Percentiles rank a stretch among this genome's conserved stretches.
Evolutionary conservation across 2,797 vertebrate species (phyloP).

Genomic region (Bucorvus abyssinicus): DNA sequence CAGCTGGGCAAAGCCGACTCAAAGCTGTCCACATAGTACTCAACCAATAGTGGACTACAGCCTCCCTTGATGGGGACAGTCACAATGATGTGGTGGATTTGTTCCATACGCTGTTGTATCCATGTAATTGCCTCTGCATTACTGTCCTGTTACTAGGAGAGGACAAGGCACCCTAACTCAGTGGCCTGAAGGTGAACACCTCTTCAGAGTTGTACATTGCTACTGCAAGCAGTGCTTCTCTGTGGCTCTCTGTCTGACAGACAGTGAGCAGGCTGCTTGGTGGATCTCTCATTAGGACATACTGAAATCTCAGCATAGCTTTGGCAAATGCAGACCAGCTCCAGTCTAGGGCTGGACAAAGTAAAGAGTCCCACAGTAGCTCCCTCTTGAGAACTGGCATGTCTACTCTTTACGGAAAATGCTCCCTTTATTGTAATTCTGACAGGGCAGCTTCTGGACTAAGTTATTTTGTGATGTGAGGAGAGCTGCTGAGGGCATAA

Average conservation of each 20-base stretch:
- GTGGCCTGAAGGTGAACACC: not conserved
- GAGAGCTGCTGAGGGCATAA: too few relatives aligned
- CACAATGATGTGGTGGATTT: not conserved
- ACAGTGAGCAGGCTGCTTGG: not conserved
- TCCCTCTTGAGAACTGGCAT: not conserved
- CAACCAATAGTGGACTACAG: not conserved
- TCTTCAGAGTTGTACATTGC: accelerated
- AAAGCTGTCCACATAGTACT: accelerated
- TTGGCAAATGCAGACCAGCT: not conserved
- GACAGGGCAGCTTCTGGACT: not conserved
- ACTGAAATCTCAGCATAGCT: not conserved
- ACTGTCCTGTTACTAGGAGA: not conserved
- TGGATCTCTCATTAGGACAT: not conserved
- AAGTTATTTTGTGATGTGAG: not conserved
- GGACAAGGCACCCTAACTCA: not conserved
- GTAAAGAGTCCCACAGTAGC: not conserved
- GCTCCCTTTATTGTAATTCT: not conserved
- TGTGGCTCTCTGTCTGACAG: not conserved
- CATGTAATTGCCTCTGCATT: accelerated
- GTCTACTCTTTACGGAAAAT: not conserved
- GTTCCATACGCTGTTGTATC: not conserved
- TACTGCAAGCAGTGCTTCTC: not conserved
- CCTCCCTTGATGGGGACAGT: not conserved
- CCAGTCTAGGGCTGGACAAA: not conserved
- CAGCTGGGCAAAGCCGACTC: not conserved